phyloP scores from a whole-genome alignment of 2,797 vertebrate genomes.

The Cyclopterus lumpus region DNA sequence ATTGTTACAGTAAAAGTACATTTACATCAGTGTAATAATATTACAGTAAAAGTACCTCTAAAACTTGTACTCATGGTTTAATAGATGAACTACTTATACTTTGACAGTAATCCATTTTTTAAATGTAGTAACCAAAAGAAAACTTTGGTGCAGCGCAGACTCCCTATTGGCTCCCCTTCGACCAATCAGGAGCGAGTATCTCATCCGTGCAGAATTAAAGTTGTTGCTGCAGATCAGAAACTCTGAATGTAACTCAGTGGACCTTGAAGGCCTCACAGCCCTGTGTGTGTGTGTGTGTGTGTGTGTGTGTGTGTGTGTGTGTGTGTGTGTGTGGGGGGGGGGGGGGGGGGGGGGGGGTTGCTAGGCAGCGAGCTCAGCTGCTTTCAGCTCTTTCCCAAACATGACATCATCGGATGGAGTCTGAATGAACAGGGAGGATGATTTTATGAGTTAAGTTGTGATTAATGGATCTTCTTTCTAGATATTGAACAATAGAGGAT shows the following conservation, averaged over 20 bases:
- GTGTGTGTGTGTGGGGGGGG: constrained; percentile 10
- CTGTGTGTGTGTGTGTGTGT: neutral
- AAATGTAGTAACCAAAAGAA: too few species aligned
- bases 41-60: neutral
- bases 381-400: constrained; percentile 70
- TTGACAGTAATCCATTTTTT: too few species aligned
- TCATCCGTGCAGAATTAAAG: neutral
- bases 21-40: neutral
- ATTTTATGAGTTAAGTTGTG: too few species aligned
- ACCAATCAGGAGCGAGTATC: neutral
- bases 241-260: neutral
- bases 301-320: neutral
- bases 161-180: neutral
- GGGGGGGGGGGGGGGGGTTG: constrained; percentile 54
- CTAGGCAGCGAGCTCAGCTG: constrained; percentile 74
- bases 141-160: neutral
- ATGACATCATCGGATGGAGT: constrained; percentile 73
- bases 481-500: too few species aligned
- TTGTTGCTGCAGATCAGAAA: neutral
- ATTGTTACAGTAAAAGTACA: neutral
- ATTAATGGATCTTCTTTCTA: neutral
- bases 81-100: too few species aligned
- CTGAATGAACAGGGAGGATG: constrained; percentile 33
- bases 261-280: neutral
- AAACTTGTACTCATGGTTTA: too few species aligned